phyloP scores from a whole-genome alignment of 2,888 invertebrate genomes.

The Catocala sponsa region DNA sequence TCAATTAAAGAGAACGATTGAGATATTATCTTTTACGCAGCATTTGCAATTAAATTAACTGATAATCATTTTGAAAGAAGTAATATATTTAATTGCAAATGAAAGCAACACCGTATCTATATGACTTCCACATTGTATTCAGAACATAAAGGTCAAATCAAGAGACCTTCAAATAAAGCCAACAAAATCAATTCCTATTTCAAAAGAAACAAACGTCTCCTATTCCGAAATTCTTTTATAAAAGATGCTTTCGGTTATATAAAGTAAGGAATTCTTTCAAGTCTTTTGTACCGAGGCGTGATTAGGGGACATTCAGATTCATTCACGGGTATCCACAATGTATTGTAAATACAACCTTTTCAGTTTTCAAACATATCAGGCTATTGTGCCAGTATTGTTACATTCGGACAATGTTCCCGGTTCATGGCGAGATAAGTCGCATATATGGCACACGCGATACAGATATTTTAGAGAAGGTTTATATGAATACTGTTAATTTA shows the following conservation, averaged over 20 bases:
- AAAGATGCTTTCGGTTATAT: neutral
- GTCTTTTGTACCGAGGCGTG: slow-evolving; percentile 26
- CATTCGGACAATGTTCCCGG: slow-evolving; percentile 59
- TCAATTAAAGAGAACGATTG: too few relatives aligned
- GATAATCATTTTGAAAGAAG: too few relatives aligned
- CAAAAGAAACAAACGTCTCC: neutral
- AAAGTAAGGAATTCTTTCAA: slow-evolving; percentile 4
- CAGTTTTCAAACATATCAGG: slow-evolving; percentile 31
- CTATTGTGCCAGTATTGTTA: slow-evolving; percentile 33
- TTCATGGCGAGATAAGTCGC: slow-evolving; percentile 60
- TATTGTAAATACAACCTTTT: slow-evolving; percentile 33
- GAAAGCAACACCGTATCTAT: too few relatives aligned
- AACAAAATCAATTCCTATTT: neutral
- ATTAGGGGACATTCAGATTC: slow-evolving; percentile 32
- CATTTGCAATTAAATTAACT: too few relatives aligned
- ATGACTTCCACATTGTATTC: too few relatives aligned
- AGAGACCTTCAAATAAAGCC: neutral
- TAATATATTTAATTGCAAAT: too few relatives aligned
- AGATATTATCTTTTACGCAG: too few relatives aligned
- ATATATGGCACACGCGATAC: slow-evolving; percentile 51
- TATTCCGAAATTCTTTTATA: neutral
- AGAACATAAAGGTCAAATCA: neutral
- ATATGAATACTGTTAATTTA: slow-evolving; percentile 4
- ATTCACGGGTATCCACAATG: slow-evolving; percentile 21
- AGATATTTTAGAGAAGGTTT: slow-evolving; percentile 36